Base-by-base conservation (phyloP, 2,888 invertebrate species). In the Xanthorhoe designata region DNA sequence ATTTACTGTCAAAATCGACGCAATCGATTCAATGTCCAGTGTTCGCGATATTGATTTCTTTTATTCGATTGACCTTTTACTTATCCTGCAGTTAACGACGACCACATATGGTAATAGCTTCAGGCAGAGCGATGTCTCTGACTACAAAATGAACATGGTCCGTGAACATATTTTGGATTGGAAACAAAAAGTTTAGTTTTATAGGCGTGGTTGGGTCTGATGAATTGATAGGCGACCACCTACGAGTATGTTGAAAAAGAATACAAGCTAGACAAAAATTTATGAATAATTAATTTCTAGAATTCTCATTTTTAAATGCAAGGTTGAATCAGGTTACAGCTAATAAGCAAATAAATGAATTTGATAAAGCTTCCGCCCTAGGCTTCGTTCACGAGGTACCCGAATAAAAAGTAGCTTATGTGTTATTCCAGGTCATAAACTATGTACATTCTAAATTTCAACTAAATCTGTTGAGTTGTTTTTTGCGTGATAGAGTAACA, bases 1-100 rank as follows among this genome's bases (percentile, higher is more conserved):
- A 91, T 90, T 88, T 82, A 84, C 88, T 88, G 90, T 90, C 90
- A 90, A 86, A 89, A 86, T 85, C 80, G 82, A 89, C 85, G 88
- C 87, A 86, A 86, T 85, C 80, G 82, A 85, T 86, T 83, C 84
- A 84, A 85, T 87, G 87, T 87, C 88, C 85, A 90, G 86, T 84
- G 85, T 87, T 90, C 85, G 88, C 87, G 82, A 86, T 89, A 80
- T 84, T 84, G 77, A 75, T 78, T 82, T 80, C 82, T 85, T 84
- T 84, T 84, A 84, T 88, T 82, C 79, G 74, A 76, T 79, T 85
- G 82, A 87, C 84, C 85, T 88, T 86, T 83, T 81, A 81, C 84
- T 79, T 76, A 74, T 63, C 75, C 71, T 74, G 70, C 71, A 77
- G 80, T 79, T 80, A 83, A 83, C 77, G 77, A 82, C 78, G 80